Evolutionary conservation across 2,888 invertebrate genomes (phyloP).

Genomic region (Lasioglossum vierecki): DNA sequence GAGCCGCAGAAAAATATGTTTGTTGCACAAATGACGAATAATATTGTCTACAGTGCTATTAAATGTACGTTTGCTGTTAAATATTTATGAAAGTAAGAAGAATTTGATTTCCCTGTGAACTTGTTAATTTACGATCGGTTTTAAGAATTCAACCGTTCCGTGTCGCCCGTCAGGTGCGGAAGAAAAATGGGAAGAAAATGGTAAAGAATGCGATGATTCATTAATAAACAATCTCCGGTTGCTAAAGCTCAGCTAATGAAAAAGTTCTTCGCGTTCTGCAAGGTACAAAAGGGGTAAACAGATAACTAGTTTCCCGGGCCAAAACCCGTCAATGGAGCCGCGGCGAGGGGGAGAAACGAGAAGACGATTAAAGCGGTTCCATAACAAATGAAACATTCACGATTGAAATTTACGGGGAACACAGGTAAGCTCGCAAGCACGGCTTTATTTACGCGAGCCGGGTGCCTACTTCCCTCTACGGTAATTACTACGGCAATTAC

Average conservation of each 20-base stretch:
- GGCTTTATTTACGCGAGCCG: constrained; percentile 76
- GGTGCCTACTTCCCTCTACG: constrained; percentile 71
- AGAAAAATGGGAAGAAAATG: background rate
- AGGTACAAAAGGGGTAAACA: background rate
- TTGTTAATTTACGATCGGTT: background rate
- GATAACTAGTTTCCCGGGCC: background rate
- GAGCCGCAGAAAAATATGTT: background rate
- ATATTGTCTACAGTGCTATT: background rate
- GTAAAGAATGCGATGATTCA: background rate
- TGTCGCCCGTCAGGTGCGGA: background rate
- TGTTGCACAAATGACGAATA: background rate
- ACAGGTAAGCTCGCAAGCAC: constrained; percentile 60
- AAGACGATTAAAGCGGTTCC: constrained; percentile 55
- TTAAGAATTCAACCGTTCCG: background rate
- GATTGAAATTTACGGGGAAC: constrained; percentile 56
- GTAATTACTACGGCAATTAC: constrained; percentile 75
- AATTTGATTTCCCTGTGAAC: background rate
- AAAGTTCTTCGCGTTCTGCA: background rate
- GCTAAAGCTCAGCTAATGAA: background rate
- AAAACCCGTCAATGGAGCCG: constrained; percentile 33
- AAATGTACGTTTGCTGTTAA: background rate
- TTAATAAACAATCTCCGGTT: background rate
- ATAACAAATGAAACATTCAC: constrained; percentile 61
- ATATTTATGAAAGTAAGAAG: background rate
- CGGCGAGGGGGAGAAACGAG: constrained; percentile 3